These are phyloP conservation scores for Candoia aspera DNA, from an alignment of 2,113 vertebrate genomes.

Conservation along the genomic window DNA sequence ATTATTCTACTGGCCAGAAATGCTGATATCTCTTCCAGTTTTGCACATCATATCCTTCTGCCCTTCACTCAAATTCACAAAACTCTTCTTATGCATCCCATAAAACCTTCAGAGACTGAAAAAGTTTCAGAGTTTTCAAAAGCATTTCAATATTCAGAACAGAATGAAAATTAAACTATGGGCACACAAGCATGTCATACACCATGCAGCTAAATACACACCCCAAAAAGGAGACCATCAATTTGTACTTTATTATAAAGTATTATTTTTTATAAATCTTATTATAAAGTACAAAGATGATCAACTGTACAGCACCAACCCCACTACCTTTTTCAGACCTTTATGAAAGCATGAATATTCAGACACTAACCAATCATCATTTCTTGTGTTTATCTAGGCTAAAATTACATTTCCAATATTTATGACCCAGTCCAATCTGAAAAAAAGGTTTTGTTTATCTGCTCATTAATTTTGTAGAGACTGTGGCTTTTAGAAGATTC, in stretches of 20 bases:
- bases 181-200: background rate
- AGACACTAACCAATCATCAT: background rate
- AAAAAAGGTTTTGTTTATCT: background rate
- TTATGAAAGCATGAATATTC: background rate
- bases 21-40: background rate
- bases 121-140: slow-evolving; percentile 1
- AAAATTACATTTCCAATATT: background rate
- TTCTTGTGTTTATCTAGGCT: background rate
- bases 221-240: background rate
- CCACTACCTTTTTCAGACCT: background rate
- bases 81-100: background rate
- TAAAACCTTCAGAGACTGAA: slow-evolving; percentile 23
- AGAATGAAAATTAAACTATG: slow-evolving; percentile 38
- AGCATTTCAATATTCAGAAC: background rate
- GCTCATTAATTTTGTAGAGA: background rate
- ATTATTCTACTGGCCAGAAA: slow-evolving; percentile 5
- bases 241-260: background rate
- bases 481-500: background rate
- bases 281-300: too few species aligned
- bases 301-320: background rate
- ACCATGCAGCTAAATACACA: background rate
- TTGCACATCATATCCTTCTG: background rate
- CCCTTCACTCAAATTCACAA: background rate
- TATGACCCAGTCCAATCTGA: background rate
- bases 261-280: too few species aligned